A percentile compares a stretch with the other conserved stretches of the same genome.
Conservation (phyloP, 2,113 vertebrate genomes). For the Pongo abelii region DNA sequence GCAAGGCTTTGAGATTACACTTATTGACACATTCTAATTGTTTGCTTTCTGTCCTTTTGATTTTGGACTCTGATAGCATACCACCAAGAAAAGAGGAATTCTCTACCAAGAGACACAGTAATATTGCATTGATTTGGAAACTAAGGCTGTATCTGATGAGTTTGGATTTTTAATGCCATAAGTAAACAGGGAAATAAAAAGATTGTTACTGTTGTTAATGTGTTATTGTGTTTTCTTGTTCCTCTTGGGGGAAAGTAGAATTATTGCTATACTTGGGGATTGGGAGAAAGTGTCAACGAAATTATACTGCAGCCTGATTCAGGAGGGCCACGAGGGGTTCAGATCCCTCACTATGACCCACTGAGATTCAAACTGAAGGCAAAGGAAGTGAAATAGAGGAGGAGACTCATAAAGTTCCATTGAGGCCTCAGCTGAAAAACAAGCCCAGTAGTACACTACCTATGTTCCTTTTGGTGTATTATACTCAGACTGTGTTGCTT, state of each 20-base stretch:
- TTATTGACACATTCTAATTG: neutral
- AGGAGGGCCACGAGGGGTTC: neutral
- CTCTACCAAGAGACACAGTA: neutral
- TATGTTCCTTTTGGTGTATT: neutral
- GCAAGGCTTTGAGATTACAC: neutral
- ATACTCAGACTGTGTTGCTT: neutral
- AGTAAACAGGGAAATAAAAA: neutral
- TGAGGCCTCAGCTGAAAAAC: neutral
- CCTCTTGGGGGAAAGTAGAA: neutral
- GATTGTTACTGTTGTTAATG: neutral
- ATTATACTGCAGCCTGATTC: neutral
- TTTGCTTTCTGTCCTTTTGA: conserved; percentile 1
- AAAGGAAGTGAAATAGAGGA: neutral
- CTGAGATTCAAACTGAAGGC: neutral
- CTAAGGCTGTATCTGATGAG: neutral
- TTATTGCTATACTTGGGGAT: neutral
- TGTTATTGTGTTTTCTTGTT: neutral
- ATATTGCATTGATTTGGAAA: neutral
- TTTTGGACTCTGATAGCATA: neutral
- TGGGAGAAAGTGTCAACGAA: neutral
- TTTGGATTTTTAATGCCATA: neutral
- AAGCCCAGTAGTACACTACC: neutral
- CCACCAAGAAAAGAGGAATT: neutral
- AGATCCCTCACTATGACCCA: neutral
- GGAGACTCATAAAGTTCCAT: neutral